A percentile compares a stretch with the other conserved stretches of the same genome.
These are phyloP conservation scores for Isaurus tuberculatus DNA, from an alignment of 92 coral and sea anemone genomes.

Conservation along the genomic window DNA sequence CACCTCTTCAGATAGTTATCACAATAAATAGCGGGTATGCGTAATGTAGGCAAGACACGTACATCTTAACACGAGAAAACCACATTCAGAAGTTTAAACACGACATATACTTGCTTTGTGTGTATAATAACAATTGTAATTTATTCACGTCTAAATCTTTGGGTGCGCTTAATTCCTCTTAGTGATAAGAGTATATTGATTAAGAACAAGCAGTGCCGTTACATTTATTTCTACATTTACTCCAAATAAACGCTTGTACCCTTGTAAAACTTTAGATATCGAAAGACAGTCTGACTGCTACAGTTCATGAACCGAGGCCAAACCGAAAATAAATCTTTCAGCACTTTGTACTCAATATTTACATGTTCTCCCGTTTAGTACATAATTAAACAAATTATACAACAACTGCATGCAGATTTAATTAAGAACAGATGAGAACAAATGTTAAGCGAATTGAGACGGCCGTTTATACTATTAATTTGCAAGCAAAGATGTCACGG, in stretches of 20 bases:
- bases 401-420: constrained; percentile 2
- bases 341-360: background rate
- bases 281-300: background rate
- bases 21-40: background rate
- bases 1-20: background rate
- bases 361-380: background rate
- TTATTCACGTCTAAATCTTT: too few relatives aligned
- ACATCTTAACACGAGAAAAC: too few relatives aligned
- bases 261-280: background rate
- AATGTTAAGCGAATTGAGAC: background rate
- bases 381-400: background rate
- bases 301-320: background rate
- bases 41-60: too few relatives aligned
- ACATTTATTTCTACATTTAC: too few relatives aligned
- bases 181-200: too few relatives aligned
- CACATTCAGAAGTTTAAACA: background rate
- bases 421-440: background rate
- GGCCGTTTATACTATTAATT: background rate
- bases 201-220: too few relatives aligned
- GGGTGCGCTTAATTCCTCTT: too few relatives aligned
- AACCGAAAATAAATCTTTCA: background rate
- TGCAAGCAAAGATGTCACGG: background rate
- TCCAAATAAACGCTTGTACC: too few relatives aligned
- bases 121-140: background rate
- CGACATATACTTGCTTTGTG: background rate